These are phyloP conservation scores for Vulpes ferrilata DNA, from an alignment of 2,113 vertebrate species.

Conservation along the genomic window DNA sequence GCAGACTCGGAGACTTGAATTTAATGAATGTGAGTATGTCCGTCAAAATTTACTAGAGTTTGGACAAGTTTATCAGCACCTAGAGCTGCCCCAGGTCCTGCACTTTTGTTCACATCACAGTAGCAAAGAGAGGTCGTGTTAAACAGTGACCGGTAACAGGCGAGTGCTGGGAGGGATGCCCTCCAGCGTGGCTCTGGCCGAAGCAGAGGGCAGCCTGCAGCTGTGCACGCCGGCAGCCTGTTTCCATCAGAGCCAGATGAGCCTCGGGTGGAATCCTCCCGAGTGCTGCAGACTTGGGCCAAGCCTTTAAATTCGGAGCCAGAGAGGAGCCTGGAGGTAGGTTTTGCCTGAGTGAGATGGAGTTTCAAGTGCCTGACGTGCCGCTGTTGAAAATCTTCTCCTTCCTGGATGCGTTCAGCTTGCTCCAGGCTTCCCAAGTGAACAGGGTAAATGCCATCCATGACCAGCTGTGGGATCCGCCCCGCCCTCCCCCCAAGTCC, in stretches of 20 bases:
- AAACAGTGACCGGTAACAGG: not conserved
- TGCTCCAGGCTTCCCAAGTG: constrained; percentile 52
- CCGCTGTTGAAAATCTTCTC: not conserved
- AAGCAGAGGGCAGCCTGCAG: not conserved
- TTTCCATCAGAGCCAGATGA: not conserved
- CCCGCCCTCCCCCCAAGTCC: not conserved
- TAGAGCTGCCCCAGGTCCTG: not conserved
- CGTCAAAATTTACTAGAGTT: not conserved
- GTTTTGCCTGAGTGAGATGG: not conserved
- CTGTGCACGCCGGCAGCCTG: not conserved
- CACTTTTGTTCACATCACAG: not conserved
- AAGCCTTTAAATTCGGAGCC: constrained; percentile 56
- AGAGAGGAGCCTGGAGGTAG: rapidly evolving
- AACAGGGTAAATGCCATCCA: constrained; percentile 60
- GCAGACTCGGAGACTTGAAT: not conserved
- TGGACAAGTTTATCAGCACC: not conserved
- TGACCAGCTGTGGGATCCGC: rapidly evolving
- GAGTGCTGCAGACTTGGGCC: not conserved
- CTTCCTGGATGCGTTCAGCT: constrained; percentile 10
- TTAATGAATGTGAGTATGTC: not conserved
- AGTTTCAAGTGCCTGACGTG: not conserved
- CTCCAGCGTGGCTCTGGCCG: not conserved
- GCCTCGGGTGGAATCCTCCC: not conserved
- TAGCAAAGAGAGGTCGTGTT: not conserved
- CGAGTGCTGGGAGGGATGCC: not conserved